Conservation (phyloP, 2,797 vertebrate species). For the Calcarius lapponicus region DNA sequence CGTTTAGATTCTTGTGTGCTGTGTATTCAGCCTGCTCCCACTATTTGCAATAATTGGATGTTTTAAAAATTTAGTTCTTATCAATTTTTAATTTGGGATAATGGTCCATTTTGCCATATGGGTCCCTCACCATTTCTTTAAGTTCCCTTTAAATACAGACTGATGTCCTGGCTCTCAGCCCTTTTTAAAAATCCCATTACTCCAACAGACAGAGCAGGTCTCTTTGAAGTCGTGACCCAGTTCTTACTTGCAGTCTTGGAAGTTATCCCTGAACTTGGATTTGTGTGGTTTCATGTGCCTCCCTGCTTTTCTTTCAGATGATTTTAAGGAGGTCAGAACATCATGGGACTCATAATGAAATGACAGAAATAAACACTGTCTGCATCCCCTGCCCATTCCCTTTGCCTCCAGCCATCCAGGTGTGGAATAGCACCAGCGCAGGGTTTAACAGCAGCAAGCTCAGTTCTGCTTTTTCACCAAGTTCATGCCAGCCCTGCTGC, state of each 20-base stretch:
- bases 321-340: neutral
- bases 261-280: neutral
- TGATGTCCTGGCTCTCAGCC: neutral
- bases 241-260: neutral
- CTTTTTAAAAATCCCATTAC: neutral
- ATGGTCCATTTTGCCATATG: neutral
- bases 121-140: neutral
- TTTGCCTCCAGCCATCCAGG: accelerated
- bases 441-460: neutral
- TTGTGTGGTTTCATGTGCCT: neutral
- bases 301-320: neutral
- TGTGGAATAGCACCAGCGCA: accelerated
- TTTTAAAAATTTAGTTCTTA: neutral
- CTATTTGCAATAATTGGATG: neutral
- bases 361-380: neutral
- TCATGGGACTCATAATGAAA: neutral
- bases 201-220: neutral
- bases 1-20: neutral
- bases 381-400: neutral
- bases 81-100: neutral
- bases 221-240: neutral
- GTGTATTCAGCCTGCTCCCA: neutral
- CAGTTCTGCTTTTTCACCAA: accelerated
- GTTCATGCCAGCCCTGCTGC: accelerated
- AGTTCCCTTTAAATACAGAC: neutral